Evolutionary conservation across 1,140 invertebrate species (phyloP).

Genomic region (Pteromalus puparum): DNA sequence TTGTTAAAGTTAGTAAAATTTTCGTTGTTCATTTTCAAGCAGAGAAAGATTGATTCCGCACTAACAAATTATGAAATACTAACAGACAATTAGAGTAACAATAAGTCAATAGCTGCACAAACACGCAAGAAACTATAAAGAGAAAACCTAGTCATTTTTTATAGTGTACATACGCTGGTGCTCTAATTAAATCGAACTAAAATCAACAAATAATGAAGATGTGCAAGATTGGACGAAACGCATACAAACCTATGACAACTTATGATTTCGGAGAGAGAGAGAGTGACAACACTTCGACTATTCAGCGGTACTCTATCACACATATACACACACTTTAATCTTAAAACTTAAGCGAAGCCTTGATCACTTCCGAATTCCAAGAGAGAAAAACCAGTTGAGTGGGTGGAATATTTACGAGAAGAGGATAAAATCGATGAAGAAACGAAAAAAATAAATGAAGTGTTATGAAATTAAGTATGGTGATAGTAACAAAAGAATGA

Average conservation of each 20-base stretch:
- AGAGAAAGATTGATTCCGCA: constrained; percentile 11
- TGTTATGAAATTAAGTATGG: not conserved
- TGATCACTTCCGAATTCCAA: constrained; percentile 52
- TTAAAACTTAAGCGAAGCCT: constrained; percentile 50
- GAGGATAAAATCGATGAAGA: not conserved
- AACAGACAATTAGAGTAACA: constrained; percentile 38
- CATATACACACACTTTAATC: constrained; percentile 15
- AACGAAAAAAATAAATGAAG: constrained; percentile 32
- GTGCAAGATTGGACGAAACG: constrained; percentile 26
- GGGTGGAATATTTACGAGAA: not conserved
- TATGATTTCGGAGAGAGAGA: constrained; percentile 30
- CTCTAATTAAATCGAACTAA: constrained; percentile 11
- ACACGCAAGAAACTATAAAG: constrained; percentile 40
- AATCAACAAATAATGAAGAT: not conserved
- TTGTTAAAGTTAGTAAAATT: constrained; percentile 28
- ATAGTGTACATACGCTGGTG: constrained; percentile 49
- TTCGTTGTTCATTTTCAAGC: constrained; percentile 35
- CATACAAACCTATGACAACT: constrained; percentile 26
- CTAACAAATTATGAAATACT: constrained; percentile 16
- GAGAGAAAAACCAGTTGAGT: constrained; percentile 53
- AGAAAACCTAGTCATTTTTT: constrained; percentile 52
- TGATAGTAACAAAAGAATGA: constrained; percentile 12
- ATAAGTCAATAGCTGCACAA: constrained; percentile 50
- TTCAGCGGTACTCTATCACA: constrained; percentile 19
- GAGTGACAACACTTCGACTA: constrained; percentile 14